phyloP scores from a whole-genome alignment of 1,140 invertebrate species.

The Maniola jurtina region DNA sequence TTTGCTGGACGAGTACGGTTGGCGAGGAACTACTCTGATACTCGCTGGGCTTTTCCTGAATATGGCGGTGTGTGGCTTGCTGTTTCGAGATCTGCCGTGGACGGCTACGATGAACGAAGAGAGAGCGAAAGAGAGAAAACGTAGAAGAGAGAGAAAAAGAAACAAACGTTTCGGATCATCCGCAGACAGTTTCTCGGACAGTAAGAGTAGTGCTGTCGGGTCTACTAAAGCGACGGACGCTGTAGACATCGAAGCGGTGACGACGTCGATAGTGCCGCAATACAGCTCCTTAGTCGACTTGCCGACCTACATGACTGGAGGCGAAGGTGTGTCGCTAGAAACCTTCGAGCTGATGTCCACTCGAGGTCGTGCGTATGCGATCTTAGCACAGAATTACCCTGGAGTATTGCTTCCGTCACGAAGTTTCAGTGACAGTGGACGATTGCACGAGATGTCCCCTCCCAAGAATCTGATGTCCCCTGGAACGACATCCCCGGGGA shows the following conservation, averaged over 20 bases:
- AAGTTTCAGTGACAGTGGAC: slow-evolving; percentile 85
- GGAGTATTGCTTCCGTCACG: slow-evolving; percentile 84
- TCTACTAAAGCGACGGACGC: slow-evolving; percentile 68
- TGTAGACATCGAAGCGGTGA: slow-evolving; percentile 61
- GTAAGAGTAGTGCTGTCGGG: slow-evolving; percentile 82
- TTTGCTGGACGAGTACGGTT: slow-evolving; percentile 89
- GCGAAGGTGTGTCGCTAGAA: slow-evolving; percentile 86
- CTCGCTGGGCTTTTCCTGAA: slow-evolving; percentile 92
- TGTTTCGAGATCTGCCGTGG: slow-evolving; percentile 91
- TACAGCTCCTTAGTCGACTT: slow-evolving; percentile 89
- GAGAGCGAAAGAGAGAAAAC: slow-evolving; percentile 81
- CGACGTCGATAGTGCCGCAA: slow-evolving; percentile 73
- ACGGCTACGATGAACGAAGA: slow-evolving; percentile 83
- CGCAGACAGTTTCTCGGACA: slow-evolving; percentile 83
- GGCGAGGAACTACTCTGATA: slow-evolving; percentile 90
- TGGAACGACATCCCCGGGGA: slow-evolving; percentile 41
- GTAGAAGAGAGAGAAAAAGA: slow-evolving; percentile 80
- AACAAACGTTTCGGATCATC: slow-evolving; percentile 81
- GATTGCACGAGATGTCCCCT: slow-evolving; percentile 74
- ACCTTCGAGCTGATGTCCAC: slow-evolving; percentile 86
- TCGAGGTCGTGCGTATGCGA: slow-evolving; percentile 84
- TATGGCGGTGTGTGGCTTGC: slow-evolving; percentile 90
- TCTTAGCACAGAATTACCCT: slow-evolving; percentile 87
- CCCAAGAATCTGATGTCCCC: slow-evolving; percentile 61
- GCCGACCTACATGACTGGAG: slow-evolving; percentile 89